phyloP scores from a whole-genome alignment of 2,113 vertebrate species.

The Vanacampus margaritifer region DNA sequence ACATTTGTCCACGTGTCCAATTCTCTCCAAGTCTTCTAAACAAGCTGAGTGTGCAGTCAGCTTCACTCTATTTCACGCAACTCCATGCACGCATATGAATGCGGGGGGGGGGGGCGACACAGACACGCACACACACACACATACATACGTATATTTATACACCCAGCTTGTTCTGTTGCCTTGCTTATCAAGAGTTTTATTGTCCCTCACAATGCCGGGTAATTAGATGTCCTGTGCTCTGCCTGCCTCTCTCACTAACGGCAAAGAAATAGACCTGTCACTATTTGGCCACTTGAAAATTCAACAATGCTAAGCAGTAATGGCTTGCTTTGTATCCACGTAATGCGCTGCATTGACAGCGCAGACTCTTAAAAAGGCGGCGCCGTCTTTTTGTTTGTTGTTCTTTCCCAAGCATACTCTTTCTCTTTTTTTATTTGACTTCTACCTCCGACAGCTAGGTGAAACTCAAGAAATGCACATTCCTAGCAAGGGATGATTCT shows the following conservation, averaged over 20 bases:
- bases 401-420: constrained; percentile 25
- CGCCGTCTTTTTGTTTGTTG: constrained; percentile 19
- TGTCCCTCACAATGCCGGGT: constrained; percentile 73
- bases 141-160: constrained; percentile 17
- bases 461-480: constrained; percentile 37
- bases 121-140: constrained; percentile 2
- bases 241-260: constrained; percentile 62
- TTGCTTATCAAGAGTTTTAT: constrained; percentile 73
- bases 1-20: background rate
- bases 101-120: background rate
- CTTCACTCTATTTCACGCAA: constrained; percentile 13
- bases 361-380: constrained; percentile 60
- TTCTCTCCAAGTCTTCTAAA: constrained; percentile 1
- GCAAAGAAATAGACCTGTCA: constrained; percentile 78
- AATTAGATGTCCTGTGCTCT: constrained; percentile 76
- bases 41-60: constrained; percentile 9
- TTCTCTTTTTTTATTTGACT: constrained; percentile 55
- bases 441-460: constrained; percentile 26
- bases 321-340: constrained; percentile 70
- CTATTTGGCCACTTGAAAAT: constrained; percentile 72
- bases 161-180: constrained; percentile 48
- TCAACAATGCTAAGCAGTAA: constrained; percentile 74
- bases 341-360: constrained; percentile 65
- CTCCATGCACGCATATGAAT: constrained; percentile 9
- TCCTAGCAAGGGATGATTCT: constrained; percentile 20